phyloP scores from a whole-genome alignment of 2,113 vertebrate genomes.

The Pseudorectes ferrugineus region DNA sequence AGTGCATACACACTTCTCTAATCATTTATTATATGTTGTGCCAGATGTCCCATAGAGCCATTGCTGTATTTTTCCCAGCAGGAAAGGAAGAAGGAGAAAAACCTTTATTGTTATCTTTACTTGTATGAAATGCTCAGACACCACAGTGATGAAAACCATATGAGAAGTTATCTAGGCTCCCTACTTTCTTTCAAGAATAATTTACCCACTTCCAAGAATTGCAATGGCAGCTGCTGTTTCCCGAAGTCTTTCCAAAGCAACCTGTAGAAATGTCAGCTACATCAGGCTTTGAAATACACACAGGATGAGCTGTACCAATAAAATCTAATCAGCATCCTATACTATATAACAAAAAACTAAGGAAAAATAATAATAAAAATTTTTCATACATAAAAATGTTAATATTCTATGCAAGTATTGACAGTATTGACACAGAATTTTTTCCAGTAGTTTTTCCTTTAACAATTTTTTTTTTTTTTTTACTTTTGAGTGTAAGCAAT shows the following conservation, averaged over 20 bases:
- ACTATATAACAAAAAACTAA: neutral
- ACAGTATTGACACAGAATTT: neutral
- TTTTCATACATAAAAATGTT: neutral
- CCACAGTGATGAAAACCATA: neutral
- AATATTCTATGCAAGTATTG: neutral
- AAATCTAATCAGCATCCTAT: neutral
- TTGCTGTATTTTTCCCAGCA: neutral
- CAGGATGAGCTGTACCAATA: neutral
- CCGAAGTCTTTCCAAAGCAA: neutral
- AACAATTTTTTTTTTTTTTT: neutral
- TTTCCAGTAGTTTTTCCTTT: neutral
- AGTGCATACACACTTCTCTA: neutral
- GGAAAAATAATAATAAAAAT: neutral
- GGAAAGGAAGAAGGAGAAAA: neutral
- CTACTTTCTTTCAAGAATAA: neutral
- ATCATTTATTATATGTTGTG: neutral
- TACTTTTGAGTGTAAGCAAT: neutral
- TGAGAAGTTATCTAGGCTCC: neutral
- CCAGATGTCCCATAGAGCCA: neutral
- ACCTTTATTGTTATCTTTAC: neutral
- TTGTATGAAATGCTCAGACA: neutral
- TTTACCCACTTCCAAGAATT: neutral
- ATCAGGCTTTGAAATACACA: neutral
- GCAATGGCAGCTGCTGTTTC: neutral
- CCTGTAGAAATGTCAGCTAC: neutral